phyloP scores from a whole-genome alignment of 2,888 invertebrate genomes.

The Dione vanillae region DNA sequence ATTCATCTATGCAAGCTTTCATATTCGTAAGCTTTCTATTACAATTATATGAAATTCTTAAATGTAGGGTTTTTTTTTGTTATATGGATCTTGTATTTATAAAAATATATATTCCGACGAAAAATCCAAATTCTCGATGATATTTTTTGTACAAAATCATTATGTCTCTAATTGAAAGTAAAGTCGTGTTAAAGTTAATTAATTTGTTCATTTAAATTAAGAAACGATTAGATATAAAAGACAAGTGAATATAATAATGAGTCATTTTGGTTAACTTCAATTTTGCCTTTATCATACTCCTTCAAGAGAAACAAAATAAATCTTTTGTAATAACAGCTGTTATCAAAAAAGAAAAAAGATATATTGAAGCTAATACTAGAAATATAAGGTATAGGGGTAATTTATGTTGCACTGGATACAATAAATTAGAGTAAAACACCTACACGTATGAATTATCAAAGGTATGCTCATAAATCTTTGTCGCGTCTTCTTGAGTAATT shows the following conservation, averaged over 20 bases:
- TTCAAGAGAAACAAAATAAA: neutral
- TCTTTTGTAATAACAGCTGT: neutral
- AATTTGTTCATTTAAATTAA: no score
- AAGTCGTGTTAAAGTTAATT: no score
- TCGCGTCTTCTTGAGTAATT: constrained; percentile 38
- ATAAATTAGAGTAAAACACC: constrained; percentile 41
- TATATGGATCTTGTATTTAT: no score
- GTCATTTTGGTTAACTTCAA: no score
- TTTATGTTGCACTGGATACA: constrained; percentile 31
- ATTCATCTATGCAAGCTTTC: constrained; percentile 40
- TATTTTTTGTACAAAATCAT: no score
- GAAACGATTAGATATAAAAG: no score
- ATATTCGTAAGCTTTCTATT: constrained; percentile 3
- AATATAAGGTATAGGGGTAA: constrained; percentile 14
- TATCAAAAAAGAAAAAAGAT: neutral
- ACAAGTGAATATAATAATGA: no score
- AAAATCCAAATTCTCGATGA: no score
- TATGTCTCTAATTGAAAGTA: no score
- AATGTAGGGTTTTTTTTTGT: neutral
- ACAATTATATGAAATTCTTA: neutral
- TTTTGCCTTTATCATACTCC: neutral
- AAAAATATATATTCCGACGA: no score
- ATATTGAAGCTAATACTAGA: neutral
- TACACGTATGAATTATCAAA: constrained; percentile 33
- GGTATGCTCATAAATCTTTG: constrained; percentile 37